Conservation (phyloP, 2,113 vertebrate genomes). For the Aegypius monachus region DNA sequence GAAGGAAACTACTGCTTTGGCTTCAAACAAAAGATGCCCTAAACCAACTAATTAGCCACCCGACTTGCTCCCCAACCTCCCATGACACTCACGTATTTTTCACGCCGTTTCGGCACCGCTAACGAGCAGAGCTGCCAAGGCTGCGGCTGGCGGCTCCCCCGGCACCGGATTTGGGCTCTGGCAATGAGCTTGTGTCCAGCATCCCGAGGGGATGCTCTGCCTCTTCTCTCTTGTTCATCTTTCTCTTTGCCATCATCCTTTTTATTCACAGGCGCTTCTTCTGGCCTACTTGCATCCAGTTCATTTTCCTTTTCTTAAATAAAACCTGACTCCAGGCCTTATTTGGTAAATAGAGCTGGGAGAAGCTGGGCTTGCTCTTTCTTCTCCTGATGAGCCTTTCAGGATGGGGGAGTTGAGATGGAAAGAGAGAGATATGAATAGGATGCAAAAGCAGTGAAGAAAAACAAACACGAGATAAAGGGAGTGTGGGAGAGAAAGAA, state of each 20-base stretch:
- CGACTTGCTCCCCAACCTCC: slow-evolving; percentile 24
- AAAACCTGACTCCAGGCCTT: slow-evolving; percentile 54
- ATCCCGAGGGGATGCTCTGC: neutral
- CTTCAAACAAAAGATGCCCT: neutral
- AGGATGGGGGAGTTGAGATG: neutral
- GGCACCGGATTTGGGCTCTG: neutral
- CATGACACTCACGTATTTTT: neutral
- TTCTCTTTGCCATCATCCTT: neutral
- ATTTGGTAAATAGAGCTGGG: slow-evolving; percentile 39
- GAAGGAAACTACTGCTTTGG: neutral
- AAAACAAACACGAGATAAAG: slow-evolving; percentile 1
- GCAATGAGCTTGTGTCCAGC: neutral
- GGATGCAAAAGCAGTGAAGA: neutral
- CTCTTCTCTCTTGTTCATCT: neutral
- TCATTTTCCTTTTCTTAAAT: slow-evolving; percentile 35
- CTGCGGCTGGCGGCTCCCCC: neutral
- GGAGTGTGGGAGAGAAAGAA: neutral
- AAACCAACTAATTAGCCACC: slow-evolving; percentile 45
- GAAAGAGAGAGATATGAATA: slow-evolving; percentile 28
- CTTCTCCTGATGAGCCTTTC: slow-evolving; percentile 50
- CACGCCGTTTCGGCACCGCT: neutral
- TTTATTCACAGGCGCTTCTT: neutral
- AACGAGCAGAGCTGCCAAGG: neutral
- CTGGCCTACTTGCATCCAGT: slow-evolving; percentile 43
- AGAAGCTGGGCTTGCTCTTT: slow-evolving; percentile 7